phyloP scores from a whole-genome alignment of 1,140 invertebrate species.

The Neodiprion fabricii region DNA sequence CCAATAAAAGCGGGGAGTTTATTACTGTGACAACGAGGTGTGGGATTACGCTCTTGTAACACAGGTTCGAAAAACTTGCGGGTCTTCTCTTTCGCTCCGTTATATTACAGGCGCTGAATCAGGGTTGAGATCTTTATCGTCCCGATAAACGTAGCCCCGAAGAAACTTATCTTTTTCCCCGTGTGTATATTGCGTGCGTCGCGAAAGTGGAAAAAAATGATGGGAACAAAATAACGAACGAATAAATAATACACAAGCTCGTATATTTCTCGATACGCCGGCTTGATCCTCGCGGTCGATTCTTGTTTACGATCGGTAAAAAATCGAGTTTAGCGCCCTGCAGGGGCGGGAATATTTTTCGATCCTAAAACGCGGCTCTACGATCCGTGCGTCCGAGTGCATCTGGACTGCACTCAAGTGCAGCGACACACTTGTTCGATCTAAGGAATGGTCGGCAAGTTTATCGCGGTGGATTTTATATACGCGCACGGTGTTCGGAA shows the following conservation, averaged over 20 bases:
- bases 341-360: no score
- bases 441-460: no score
- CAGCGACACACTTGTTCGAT: no score
- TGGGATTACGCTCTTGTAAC: slow-evolving; percentile 16
- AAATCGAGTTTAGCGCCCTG: slow-evolving; percentile 25
- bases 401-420: no score
- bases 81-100: slow-evolving; percentile 8
- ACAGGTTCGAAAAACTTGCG: slow-evolving; percentile 8
- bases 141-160: slow-evolving; percentile 21
- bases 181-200: background rate
- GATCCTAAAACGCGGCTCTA: background rate
- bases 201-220: no score
- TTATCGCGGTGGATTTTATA: no score
- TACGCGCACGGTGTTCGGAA: no score
- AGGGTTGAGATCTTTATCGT: slow-evolving; percentile 34
- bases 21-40: slow-evolving; percentile 20
- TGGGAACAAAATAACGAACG: background rate
- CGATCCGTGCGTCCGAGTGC: no score
- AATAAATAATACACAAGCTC: background rate
- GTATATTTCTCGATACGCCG: slow-evolving; percentile 4
- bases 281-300: slow-evolving; percentile 15
- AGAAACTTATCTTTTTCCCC: background rate
- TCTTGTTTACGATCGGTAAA: slow-evolving; percentile 34
- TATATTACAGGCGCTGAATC: slow-evolving; percentile 14
- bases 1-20: slow-evolving; percentile 16